Base-by-base conservation (phyloP, 2,888 invertebrate genomes). In the Trypoxylon attenuatum region DNA sequence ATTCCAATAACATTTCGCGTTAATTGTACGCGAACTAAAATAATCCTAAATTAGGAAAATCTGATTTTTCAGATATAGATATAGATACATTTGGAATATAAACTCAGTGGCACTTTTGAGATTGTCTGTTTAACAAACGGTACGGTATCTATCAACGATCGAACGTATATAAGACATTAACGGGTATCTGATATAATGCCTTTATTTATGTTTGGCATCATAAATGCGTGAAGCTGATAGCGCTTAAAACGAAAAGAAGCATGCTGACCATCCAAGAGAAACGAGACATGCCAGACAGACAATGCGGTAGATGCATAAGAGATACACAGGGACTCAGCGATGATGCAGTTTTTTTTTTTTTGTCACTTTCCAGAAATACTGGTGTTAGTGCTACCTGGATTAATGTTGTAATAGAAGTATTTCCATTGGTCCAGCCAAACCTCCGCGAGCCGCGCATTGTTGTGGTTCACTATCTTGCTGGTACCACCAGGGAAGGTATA, bases 401-500 rank as follows among this genome's bases (percentile, higher is more conserved):
- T 97, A 91, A 97, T 96, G 90, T 95, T 96, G 94, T 96, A 97
- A 94, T 96, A 97, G 93, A 98, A 97, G 88, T 95, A 94, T 92
- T 96, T 96, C 95, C 98, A 98, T 87, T 98, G 96, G 90, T 99
- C 99, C 89, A 99, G 93, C 99, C 99, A 99, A 83, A 99, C 99
- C 89, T 98, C 97, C 76, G 97, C 98, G 84, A 98, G 94, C 81
- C 99, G 92, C 87, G 97, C 97, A 90, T 98, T 97, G 93, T 99
- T 99, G 91, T 97, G 96, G 91, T 98, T 97, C 89, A 99, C 98
- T 87, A 98, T 96, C 86, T 94, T 94, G 89, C 95, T 95, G 82
- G 96, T 96, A 85, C 98, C 99, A 82, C 98, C 99, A 58, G 99
- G 99, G 92, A 99, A 98, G 81, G 96, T 95, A 89, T 99, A 99